Conservation (phyloP, 2,797 vertebrate species). For the Cryptoprocta ferox region DNA sequence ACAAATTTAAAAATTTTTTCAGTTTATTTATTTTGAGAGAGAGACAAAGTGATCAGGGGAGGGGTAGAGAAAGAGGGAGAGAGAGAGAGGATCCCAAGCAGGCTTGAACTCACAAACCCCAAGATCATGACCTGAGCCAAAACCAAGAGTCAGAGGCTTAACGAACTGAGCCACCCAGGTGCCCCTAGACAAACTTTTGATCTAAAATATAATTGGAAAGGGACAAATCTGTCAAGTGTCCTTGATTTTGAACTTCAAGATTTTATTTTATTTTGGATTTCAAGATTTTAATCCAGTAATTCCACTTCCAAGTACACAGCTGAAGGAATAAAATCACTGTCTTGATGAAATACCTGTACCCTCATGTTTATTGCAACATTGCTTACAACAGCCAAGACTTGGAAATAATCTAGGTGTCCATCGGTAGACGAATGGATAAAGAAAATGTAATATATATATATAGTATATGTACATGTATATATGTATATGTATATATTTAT, state of each 20-base stretch:
- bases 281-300: not conserved
- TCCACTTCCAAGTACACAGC: not conserved
- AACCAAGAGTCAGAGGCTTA: no score
- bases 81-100: no score
- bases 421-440: not conserved
- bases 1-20: not conserved
- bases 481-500: not conserved
- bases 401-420: not conserved
- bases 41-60: no score
- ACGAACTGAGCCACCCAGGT: no score
- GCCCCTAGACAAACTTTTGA: not conserved
- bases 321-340: not conserved
- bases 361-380: not conserved
- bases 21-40: no score
- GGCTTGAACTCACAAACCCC: no score
- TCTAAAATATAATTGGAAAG: conserved; percentile 31
- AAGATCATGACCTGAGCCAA: no score
- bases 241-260: not conserved
- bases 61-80: no score
- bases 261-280: not conserved
- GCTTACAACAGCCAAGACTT: not conserved
- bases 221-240: not conserved
- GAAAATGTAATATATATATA: not conserved
- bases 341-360: not conserved
- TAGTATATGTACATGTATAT: not conserved